Evolutionary conservation across 2,888 invertebrate genomes (phyloP).

Genomic region (Meghimatium bilineatum): DNA sequence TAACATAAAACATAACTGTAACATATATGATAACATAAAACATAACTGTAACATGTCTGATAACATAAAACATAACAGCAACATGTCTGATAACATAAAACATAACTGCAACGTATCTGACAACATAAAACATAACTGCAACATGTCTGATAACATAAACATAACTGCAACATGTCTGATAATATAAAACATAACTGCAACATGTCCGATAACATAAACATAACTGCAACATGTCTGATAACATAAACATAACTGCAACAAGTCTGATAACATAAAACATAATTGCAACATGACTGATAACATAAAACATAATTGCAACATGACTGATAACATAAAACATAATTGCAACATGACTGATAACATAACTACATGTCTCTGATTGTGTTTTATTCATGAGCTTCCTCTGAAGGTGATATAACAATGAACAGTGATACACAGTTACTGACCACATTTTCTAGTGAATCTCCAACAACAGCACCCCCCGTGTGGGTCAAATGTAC

Average conservation of each 20-base stretch:
- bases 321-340: background rate
- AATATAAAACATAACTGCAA: too few species aligned
- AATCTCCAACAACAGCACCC: background rate
- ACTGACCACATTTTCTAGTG: background rate
- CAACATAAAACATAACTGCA: too few species aligned
- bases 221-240: background rate
- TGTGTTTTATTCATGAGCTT: background rate
- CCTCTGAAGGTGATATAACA: background rate
- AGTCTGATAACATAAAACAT: background rate
- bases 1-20: too few species aligned
- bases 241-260: background rate
- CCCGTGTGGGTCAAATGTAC: slow-evolving; percentile 23
- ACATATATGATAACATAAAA: too few species aligned
- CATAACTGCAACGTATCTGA: too few species aligned
- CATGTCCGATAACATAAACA: background rate
- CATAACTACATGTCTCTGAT: background rate
- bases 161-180: too few species aligned
- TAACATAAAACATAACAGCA: too few species aligned
- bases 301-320: background rate
- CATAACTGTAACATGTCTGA: too few species aligned
- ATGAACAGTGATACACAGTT: background rate
- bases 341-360: background rate
- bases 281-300: background rate
- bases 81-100: too few species aligned
- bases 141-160: too few species aligned